Evolutionary conservation across 2,888 invertebrate species (phyloP).

Genomic region (Spisula solida): DNA sequence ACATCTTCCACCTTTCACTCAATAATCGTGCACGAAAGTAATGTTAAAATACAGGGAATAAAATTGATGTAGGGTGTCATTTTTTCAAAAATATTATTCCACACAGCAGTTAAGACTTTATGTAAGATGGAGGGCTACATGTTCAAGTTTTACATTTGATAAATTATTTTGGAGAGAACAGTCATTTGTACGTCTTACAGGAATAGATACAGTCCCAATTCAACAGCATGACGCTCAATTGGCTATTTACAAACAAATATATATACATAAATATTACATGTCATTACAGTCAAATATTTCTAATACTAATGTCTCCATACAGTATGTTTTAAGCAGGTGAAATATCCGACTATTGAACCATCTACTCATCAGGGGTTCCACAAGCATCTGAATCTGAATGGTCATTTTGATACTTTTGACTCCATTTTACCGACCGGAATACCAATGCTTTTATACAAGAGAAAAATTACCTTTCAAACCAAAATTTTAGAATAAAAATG

Average conservation of each 20-base stretch:
- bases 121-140: not conserved
- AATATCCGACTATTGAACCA: not conserved
- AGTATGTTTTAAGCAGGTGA: not conserved
- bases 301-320: not conserved
- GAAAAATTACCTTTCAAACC: no score
- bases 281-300: conserved; percentile 20
- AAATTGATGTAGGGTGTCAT: not conserved
- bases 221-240: not conserved
- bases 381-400: no score
- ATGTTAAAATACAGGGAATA: not conserved
- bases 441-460: no score
- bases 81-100: not conserved
- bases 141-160: not conserved
- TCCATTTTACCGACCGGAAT: no score
- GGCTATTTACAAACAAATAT: conserved; percentile 24
- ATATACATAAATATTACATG: conserved; percentile 10
- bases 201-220: not conserved
- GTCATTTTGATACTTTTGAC: no score
- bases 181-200: not conserved
- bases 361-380: no score
- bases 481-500: no score
- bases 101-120: not conserved
- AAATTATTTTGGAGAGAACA: not conserved
- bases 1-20: not conserved
- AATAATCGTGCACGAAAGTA: not conserved